Base-by-base conservation (phyloP, 2,797 vertebrate species). In the Poeciliopsis paucimaculata region DNA sequence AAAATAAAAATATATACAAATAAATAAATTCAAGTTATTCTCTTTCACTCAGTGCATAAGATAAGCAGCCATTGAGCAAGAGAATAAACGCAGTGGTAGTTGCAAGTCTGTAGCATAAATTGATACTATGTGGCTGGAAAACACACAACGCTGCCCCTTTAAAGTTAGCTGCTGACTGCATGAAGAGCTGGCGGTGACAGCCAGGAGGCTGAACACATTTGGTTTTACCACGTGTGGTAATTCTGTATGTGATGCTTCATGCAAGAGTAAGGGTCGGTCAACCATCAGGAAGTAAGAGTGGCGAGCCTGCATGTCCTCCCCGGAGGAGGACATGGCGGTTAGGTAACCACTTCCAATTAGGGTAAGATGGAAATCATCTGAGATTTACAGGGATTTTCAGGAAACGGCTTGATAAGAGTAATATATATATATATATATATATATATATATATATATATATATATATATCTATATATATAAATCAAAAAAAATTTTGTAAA, bases 301-400 rank as follows among this genome's bases (percentile, higher is more conserved):
- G 20, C 0, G 15, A 75, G 43, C 46, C 23, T 6, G 18, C 60
- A 16, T 70, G 31, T 76, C 68, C 60, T 66, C 72, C 18, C 5
- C 5, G 11, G 39, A 55, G 77, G 72, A 31, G 49, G 62, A 31
- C 55, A 26, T 72, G 82, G 64, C 79, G 6, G 76, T 79, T 16
- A 85, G 62, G 75, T 82, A 82, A 80, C 45, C 6, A 34, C 74
- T 80, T 83, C 13, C 13, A 87, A 77, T 77, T 74, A 72, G 7
- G 0, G 23, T 76, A 31, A 36, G 41, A 71, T 76, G 81, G 60
- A 71, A 73, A 81, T 76, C 55, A 66, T 70, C 70, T 43, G 31
- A 34, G 36, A 45, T 71, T 45, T 45, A 16, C 12, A 45, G 15
- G 39, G 41, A 45, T 71, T 71, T 45, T 45, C 68, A 71, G 41